Percentiles rank a stretch among this genome's conserved stretches.
phyloP scores from a whole-genome alignment of 1,140 invertebrate genomes.

The Neodiprion fabricii region DNA sequence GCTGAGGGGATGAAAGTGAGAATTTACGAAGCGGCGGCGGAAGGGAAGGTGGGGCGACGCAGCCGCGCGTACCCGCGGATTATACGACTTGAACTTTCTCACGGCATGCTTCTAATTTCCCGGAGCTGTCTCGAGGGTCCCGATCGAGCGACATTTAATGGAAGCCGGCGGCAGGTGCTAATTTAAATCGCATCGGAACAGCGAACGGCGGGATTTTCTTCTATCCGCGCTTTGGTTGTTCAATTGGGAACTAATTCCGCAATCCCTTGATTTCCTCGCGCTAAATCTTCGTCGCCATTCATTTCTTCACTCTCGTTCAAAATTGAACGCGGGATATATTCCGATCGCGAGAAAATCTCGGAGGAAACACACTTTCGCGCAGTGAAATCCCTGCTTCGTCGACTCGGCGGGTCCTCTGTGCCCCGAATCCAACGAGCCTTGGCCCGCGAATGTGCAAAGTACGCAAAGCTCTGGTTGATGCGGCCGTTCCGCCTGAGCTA shows the following conservation, averaged over 20 bases:
- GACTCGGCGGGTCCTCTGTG: conserved; percentile 34
- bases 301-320: conserved; percentile 4
- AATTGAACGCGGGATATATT: conserved; percentile 39
- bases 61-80: not conserved
- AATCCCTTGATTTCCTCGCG: conserved; percentile 37
- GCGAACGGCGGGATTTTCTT: conserved; percentile 22
- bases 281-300: conserved; percentile 5
- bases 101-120: conserved; percentile 29
- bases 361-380: too few species aligned
- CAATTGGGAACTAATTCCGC: conserved; percentile 55
- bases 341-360: conserved; percentile 23
- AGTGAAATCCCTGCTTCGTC: conserved; percentile 33
- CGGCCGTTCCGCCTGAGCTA: too few species aligned
- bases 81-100: conserved; percentile 26
- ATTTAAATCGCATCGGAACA: conserved; percentile 53
- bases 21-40: not conserved
- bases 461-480: conserved; percentile 18
- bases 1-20: not conserved
- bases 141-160: conserved; percentile 53
- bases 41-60: not conserved
- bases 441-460: conserved; percentile 40
- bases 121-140: not conserved
- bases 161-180: conserved; percentile 44
- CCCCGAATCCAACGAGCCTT: conserved; percentile 51
- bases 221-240: conserved; percentile 16